phyloP scores from a whole-genome alignment of 2,797 vertebrate genomes.

The Babyrousa celebensis region DNA sequence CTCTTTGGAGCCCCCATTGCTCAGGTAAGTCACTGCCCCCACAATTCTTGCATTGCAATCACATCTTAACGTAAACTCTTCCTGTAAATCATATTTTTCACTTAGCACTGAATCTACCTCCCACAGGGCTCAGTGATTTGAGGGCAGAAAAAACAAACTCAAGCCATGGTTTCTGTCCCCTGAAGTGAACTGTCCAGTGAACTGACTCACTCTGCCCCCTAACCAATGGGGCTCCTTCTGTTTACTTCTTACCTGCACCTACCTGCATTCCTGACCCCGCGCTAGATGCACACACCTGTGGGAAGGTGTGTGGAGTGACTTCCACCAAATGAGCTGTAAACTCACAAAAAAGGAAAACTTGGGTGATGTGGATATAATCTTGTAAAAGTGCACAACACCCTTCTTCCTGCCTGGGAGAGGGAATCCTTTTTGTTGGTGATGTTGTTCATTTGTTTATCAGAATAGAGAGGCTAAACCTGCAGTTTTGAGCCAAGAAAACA shows the following conservation, averaged over 20 bases:
- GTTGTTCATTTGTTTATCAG: neutral
- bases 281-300: neutral
- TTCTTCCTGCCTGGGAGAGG: neutral
- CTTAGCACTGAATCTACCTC: neutral
- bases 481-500: slow-evolving; percentile 32
- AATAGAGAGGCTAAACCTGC: neutral
- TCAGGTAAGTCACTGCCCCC: neutral
- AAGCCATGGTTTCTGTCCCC: neutral
- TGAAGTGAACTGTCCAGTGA: neutral
- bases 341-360: neutral
- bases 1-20: neutral
- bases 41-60: rapidly evolving
- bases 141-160: neutral
- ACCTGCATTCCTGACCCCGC: neutral
- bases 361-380: neutral
- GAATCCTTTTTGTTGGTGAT: neutral
- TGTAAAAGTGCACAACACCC: neutral
- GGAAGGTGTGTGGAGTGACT: neutral
- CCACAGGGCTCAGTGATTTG: neutral
- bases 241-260: neutral
- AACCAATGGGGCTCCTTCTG: neutral
- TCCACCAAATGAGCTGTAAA: neutral
- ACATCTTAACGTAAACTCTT: too few species aligned
- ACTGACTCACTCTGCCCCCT: neutral
- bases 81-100: neutral